Evolutionary conservation across 2,888 invertebrate species (phyloP), one percentile per base, ranked within the genome.

Genomic region (Megaustenia siamemsis): DNA sequence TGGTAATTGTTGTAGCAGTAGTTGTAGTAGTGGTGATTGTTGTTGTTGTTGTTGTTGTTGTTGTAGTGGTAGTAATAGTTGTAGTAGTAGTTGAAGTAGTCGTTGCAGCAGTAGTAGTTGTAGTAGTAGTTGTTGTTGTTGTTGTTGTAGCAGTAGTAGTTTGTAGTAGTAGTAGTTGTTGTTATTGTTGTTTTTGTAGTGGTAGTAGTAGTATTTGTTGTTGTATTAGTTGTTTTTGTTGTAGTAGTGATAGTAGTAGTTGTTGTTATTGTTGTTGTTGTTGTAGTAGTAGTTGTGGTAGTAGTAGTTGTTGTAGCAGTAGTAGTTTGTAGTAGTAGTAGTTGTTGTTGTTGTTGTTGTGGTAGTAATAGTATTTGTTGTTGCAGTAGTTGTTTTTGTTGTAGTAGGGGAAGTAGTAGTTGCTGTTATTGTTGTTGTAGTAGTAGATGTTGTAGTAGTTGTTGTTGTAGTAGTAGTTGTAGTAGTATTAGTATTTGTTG

Each of bases 81-180:
- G 79, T 79, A 84, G 84, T 84, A 84, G 84, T 84, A 78, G 84
- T 79, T 68, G 84, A 69, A 84, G 84, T 78, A 84, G 84, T 84
- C 49, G 84, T 84, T 69, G 84, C 45, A 68, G 84, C 78, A 69
- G 84, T 84, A 53, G 84, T 66, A 53, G 53, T 76, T 28, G 76
- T 76, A 21, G 76, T 45, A 53, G 76, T 76, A 53, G 76, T 53
- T 28, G 76, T 76, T 6, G 76, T 53, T 15, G 76, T 76, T 28
- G 76, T 49, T 28, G 78, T 40, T 5, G 45, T 45, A 45, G 45
- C 12, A 45, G 45, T 45, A 45, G 45, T n/a, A n/a, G n/a, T n/a
- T 45, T 6, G 83, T 60, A 63, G 77, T 77, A 63, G 83, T 77
- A 83, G 76, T 15, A 60, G 77, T 83, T 45, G 45, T 10, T 10